Evolutionary conservation across 2,888 invertebrate species (phyloP), one percentile per base, ranked within the genome.

Genomic region (Atethmia centrago): DNA sequence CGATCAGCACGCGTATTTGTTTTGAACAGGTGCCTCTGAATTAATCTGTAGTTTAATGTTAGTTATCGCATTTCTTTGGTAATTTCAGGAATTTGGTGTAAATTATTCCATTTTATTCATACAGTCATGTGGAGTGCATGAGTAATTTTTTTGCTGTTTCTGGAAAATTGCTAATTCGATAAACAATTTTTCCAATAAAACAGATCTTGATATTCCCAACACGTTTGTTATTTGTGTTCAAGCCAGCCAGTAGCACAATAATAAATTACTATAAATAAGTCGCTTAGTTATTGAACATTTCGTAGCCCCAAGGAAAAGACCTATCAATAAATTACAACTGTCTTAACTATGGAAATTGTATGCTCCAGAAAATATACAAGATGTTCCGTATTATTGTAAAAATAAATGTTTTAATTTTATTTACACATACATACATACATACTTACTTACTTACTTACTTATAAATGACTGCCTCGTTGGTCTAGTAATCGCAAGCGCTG

Each of bases 1-100:
- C 87, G 79, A 84, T 76, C 70, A 69, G 72, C 81, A 65, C 66
- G 70, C 53, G 61, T 79, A 76, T 77, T 82, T 86, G 77, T 80
- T 82, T 84, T 72, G n/a, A 63, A 78, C 86, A 84, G 83, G 72
- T 85, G 84, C 69, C 72, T 72, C 58, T 53, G 36, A 65, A 45
- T 69, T 77, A 79, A 74, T 71, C 72, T 75, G 49, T 55, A 64
- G 16, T 77, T 7, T 61, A 59, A 70, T 58, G 12, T 71, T 47
- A 42, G 31, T 70, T 28, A n/a, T 25, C 19, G 53, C 55, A 59
- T 67, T 75, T 67, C 31, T 80, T 47, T 49, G 8, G 42, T 28
- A 31, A 25, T 61, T 65, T 77, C 2, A 36, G 14, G 53, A 64
- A 64, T 64, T 73, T 36, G 21, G 56, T 80, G 61, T 59, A 49